Evolutionary conservation across 2,888 invertebrate genomes (phyloP).

Genomic region (Atethmia centrago): DNA sequence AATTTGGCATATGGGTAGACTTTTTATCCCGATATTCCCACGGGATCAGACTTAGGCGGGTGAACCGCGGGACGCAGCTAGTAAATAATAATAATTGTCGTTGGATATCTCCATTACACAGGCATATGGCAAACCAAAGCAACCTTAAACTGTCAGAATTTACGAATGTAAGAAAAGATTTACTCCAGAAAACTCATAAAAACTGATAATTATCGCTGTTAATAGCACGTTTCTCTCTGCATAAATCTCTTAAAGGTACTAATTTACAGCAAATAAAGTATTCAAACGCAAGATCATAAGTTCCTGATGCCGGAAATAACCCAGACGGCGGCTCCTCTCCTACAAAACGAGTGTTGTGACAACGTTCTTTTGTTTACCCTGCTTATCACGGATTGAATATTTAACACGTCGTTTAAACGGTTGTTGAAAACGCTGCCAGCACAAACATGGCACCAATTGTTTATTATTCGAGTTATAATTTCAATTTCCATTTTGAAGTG

Average conservation of each 20-base stretch:
- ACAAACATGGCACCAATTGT: slow-evolving; percentile 56
- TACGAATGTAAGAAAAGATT: neutral
- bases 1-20: too few relatives aligned
- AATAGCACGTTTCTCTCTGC: neutral
- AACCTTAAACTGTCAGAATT: neutral
- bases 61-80: too few relatives aligned
- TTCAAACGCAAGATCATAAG: slow-evolving; percentile 56
- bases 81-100: neutral
- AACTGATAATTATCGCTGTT: neutral
- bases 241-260: slow-evolving; percentile 23
- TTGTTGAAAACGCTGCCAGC: slow-evolving; percentile 35
- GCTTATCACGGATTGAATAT: slow-evolving; percentile 63
- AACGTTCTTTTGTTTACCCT: slow-evolving; percentile 58
- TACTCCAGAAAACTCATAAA: neutral
- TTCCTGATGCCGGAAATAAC: slow-evolving; percentile 63
- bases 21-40: too few relatives aligned
- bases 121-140: neutral
- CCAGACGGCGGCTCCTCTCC: slow-evolving; percentile 55
- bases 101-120: neutral
- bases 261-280: slow-evolving; percentile 46
- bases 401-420: slow-evolving; percentile 52
- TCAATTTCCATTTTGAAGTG: slow-evolving; percentile 48
- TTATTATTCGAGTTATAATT: slow-evolving; percentile 57
- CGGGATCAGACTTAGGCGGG: too few relatives aligned
- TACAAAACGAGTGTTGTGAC: slow-evolving; percentile 53